phyloP scores from a whole-genome alignment of 92 coral and sea anemone genomes.

The Paramuricea clavata region DNA sequence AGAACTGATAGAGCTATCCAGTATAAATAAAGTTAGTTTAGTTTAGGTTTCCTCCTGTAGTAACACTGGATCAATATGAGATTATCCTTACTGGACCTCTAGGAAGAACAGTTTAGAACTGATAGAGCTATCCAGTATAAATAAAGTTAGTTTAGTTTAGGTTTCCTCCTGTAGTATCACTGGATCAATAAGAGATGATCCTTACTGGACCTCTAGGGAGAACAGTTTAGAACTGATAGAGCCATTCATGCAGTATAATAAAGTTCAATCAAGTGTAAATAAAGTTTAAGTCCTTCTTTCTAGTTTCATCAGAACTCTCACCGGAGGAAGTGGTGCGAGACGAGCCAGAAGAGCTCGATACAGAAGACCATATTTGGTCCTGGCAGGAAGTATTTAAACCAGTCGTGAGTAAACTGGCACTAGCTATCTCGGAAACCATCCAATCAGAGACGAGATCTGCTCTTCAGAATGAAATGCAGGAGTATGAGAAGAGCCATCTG shows the following conservation, averaged over 20 bases:
- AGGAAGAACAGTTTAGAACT: too few species aligned
- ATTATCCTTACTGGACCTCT: too few species aligned
- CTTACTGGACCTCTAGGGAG: not conserved
- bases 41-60: too few species aligned
- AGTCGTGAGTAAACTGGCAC: constrained; percentile 29
- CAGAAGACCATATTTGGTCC: not conserved
- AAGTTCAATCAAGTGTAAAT: not conserved
- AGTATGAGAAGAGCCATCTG: constrained; percentile 7
- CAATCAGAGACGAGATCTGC: constrained; percentile 31
- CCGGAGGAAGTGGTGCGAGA: constrained; percentile 20
- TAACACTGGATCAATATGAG: too few species aligned
- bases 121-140: too few species aligned
- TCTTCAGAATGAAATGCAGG: constrained; percentile 26
- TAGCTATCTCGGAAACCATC: constrained; percentile 24
- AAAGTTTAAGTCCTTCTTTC: not conserved
- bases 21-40: too few species aligned
- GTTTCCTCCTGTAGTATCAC: too few species aligned
- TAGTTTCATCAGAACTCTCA: not conserved
- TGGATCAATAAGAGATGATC: too few species aligned
- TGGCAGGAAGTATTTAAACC: constrained; percentile 44
- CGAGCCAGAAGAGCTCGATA: constrained; percentile 23
- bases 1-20: too few species aligned
- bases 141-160: too few species aligned
- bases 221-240: not conserved
- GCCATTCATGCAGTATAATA: too few species aligned